Conservation (phyloP, 2,113 vertebrate genomes). For the Triplophysa rosa region DNA sequence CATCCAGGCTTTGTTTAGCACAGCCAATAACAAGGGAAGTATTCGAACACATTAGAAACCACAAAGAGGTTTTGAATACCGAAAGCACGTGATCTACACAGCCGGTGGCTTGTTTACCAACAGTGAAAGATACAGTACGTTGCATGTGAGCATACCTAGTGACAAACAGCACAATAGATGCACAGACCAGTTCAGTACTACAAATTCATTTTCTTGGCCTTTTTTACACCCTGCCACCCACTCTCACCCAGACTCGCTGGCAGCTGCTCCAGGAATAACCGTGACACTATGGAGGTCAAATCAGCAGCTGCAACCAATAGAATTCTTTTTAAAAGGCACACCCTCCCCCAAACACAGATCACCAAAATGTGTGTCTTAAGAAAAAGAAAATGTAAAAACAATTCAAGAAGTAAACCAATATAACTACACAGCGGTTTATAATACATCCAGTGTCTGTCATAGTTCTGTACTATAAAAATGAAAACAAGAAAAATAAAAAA, state of each 20-base stretch:
- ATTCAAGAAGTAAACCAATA: no score
- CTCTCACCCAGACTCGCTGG: slow-evolving; percentile 8
- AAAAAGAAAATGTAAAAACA: background rate
- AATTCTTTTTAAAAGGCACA: background rate
- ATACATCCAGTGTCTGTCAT: no score
- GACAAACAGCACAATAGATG: no score
- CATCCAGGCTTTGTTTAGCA: background rate
- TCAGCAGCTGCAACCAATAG: slow-evolving; percentile 36
- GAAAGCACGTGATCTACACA: background rate
- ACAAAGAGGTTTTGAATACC: slow-evolving; percentile 9
- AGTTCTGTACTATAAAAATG: no score
- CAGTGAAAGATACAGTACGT: slow-evolving; percentile 9
- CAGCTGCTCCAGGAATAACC: slow-evolving; percentile 39
- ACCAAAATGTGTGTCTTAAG: slow-evolving; percentile 3
- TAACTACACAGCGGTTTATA: no score
- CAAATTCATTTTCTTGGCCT: background rate
- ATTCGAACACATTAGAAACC: background rate
- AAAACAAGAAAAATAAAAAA: no score
- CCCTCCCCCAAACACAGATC: background rate
- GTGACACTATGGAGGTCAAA: slow-evolving; percentile 34
- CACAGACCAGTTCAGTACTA: background rate
- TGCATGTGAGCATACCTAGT: slow-evolving; percentile 4
- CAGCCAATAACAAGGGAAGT: background rate
- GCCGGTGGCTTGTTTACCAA: slow-evolving; percentile 11
- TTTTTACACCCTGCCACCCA: background rate